These are phyloP conservation scores for Crematogaster levior DNA, from an alignment of 2,888 invertebrate genomes.

Conservation along the genomic window DNA sequence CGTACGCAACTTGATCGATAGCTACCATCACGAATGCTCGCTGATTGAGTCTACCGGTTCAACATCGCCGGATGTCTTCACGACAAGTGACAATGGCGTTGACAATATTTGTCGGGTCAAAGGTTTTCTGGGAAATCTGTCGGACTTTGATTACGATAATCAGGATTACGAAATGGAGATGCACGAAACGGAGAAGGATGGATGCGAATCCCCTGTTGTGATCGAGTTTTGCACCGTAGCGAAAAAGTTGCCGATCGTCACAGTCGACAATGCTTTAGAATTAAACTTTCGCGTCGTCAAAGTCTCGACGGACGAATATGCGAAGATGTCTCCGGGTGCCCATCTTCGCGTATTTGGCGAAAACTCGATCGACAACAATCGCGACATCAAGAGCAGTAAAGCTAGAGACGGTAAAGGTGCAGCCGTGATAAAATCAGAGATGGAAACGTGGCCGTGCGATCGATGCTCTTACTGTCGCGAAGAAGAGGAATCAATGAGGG, in stretches of 20 bases:
- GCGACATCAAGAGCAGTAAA: neutral
- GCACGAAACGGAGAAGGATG: neutral
- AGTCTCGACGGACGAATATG: slow-evolving; percentile 3
- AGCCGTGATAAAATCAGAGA: neutral
- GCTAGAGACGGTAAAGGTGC: neutral
- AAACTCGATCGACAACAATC: neutral
- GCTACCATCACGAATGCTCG: neutral
- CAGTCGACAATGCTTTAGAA: slow-evolving; percentile 3
- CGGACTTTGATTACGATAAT: neutral
- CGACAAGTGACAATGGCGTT: neutral
- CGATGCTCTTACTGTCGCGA: slow-evolving; percentile 13
- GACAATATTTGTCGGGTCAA: slow-evolving; percentile 21
- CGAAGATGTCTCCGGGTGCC: neutral
- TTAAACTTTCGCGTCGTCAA: slow-evolving; percentile 64
- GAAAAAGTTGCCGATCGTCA: slow-evolving; percentile 10
- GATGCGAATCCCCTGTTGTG: slow-evolving; percentile 28
- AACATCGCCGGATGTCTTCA: neutral
- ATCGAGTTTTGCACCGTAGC: slow-evolving; percentile 64
- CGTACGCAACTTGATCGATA: slow-evolving; percentile 1
- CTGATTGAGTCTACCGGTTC: neutral
- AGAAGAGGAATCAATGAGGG: neutral
- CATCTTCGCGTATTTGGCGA: neutral
- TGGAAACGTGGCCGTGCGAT: slow-evolving; percentile 3
- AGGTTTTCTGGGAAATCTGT: slow-evolving; percentile 19
- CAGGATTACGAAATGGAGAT: neutral